Evolutionary conservation across 2,888 invertebrate species (phyloP).

Genomic region (Drepana falcataria): DNA sequence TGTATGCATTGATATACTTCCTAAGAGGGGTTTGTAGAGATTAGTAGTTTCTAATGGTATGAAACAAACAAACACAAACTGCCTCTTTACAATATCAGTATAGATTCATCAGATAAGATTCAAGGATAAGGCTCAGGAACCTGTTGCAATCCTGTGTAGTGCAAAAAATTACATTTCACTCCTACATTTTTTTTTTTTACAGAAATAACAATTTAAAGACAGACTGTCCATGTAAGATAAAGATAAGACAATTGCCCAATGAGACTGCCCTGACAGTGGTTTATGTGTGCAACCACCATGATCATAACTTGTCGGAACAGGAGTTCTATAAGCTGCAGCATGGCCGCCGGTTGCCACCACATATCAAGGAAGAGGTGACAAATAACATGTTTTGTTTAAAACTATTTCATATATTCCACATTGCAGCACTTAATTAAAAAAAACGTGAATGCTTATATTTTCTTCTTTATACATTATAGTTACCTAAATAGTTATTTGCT

Average conservation of each 20-base stretch:
- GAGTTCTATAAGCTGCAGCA: constrained; percentile 36
- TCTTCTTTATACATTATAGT: no score
- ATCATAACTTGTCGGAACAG: constrained; percentile 38
- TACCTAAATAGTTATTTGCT: no score
- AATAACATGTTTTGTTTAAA: not conserved
- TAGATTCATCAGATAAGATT: no score
- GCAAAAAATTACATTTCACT: not conserved
- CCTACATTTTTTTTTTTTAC: not conserved
- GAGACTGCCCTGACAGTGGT: constrained; percentile 33
- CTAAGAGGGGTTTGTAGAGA: no score
- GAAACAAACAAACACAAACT: no score
- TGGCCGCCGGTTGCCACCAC: constrained; percentile 41
- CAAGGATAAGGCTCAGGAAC: no score
- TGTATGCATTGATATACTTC: no score
- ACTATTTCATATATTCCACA: no score
- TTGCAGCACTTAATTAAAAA: no score
- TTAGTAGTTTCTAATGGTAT: no score
- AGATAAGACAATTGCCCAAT: constrained; percentile 30
- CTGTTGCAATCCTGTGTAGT: not conserved
- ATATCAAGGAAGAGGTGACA: constrained; percentile 39
- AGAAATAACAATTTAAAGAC: constrained; percentile 34
- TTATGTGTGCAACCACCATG: constrained; percentile 45
- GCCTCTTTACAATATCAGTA: no score
- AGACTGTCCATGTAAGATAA: constrained; percentile 43
- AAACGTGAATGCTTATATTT: no score